A percentile compares a stretch with the other conserved stretches of the same genome.
Conservation (phyloP, 2,797 vertebrate genomes). For the Phoxinus dragarum region DNA sequence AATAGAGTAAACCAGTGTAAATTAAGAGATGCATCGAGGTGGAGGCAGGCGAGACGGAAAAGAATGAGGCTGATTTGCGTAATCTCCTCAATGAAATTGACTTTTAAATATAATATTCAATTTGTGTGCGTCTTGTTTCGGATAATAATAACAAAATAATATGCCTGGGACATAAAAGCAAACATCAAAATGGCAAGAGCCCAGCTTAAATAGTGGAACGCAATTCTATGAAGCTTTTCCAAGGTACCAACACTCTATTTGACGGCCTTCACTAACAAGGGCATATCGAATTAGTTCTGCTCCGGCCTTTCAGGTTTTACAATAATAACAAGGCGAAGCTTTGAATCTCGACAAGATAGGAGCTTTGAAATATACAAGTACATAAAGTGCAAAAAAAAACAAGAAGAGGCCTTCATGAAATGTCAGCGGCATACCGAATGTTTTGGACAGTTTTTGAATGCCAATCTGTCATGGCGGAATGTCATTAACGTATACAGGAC, state of each 20-base stretch:
- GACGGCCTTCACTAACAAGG: conserved; percentile 71
- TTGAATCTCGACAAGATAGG: conserved; percentile 57
- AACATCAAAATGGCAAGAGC: conserved; percentile 76
- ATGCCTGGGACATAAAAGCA: conserved; percentile 81
- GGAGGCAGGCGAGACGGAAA: conserved; percentile 69
- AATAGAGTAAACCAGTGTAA: conserved; percentile 80
- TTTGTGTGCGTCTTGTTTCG: conserved; percentile 73
- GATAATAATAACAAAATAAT: conserved; percentile 83
- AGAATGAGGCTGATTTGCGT: conserved; percentile 79
- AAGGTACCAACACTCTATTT: conserved; percentile 72
- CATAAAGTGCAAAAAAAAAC: conserved; percentile 46
- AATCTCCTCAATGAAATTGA: conserved; percentile 82
- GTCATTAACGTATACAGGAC: conserved; percentile 25
- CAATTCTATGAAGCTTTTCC: conserved; percentile 67
- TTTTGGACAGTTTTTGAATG: conserved; percentile 21
- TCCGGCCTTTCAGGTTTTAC: conserved; percentile 68
- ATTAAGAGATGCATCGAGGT: conserved; percentile 83
- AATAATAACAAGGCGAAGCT: conserved; percentile 64
- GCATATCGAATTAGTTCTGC: conserved; percentile 70
- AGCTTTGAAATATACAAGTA: conserved; percentile 47
- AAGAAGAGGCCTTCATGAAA: conserved; percentile 45
- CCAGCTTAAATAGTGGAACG: conserved; percentile 63
- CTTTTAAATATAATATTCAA: conserved; percentile 86
- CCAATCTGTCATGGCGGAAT: not conserved
- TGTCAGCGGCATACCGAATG: conserved; percentile 22